phyloP scores from a whole-genome alignment of 2,797 vertebrate genomes.

The Acanthiza pusilla region DNA sequence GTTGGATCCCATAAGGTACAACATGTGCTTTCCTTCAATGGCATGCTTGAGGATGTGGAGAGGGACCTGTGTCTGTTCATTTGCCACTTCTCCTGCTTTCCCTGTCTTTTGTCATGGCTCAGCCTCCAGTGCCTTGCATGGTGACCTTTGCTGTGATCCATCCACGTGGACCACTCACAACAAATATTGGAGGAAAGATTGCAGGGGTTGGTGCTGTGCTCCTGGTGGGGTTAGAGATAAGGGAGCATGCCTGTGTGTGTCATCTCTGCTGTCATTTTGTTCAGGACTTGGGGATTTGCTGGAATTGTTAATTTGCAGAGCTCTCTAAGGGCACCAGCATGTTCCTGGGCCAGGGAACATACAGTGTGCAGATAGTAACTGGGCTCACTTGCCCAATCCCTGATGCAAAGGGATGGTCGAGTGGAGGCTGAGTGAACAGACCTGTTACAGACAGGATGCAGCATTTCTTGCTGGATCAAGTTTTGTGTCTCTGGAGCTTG shows the following conservation, averaged over 20 bases:
- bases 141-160: not conserved
- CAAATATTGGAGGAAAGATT: not conserved
- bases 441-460: not conserved
- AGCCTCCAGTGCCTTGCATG: not conserved
- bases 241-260: not conserved
- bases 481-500: not conserved
- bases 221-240: not conserved
- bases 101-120: not conserved
- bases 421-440: not conserved
- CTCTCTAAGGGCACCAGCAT: not conserved
- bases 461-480: not conserved
- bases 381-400: fast-evolving
- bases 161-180: fast-evolving
- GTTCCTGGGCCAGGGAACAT: fast-evolving
- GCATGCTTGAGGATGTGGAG: not conserved
- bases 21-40: not conserved
- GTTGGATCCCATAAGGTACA: not conserved
- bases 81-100: not conserved
- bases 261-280: not conserved
- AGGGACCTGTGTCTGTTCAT: not conserved
- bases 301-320: not conserved
- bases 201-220: not conserved
- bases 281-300: not conserved
- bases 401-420: not conserved
- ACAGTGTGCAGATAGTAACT: not conserved